These are phyloP conservation scores for Pseudotriccus pelzelni DNA, from an alignment of 2,797 vertebrate genomes.

Conservation along the genomic window DNA sequence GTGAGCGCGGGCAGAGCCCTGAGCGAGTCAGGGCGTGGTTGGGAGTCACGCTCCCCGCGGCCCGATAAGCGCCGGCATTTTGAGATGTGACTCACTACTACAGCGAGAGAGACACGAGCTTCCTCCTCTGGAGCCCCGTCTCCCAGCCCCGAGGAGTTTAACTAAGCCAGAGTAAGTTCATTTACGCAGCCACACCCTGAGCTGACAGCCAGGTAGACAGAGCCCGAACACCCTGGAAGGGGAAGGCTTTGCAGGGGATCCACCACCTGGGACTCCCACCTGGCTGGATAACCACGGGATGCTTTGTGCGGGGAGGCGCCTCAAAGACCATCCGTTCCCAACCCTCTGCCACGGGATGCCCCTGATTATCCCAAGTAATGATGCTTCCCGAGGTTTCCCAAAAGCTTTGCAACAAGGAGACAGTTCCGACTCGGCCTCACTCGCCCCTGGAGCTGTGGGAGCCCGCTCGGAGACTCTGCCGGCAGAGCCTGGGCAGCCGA, in stretches of 20 bases:
- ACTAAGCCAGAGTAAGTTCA: not conserved
- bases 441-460: not conserved
- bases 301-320: not conserved
- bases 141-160: not conserved
- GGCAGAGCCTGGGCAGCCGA: not conserved
- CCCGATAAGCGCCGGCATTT: not conserved
- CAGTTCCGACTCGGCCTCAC: not conserved
- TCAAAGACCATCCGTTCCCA: not conserved
- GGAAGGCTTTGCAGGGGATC: accelerated
- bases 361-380: not conserved
- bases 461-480: not conserved
- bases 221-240: not conserved
- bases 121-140: not conserved
- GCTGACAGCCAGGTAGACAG: not conserved
- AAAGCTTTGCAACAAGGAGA: not conserved
- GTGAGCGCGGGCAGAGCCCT: not conserved
- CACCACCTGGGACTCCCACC: not conserved
- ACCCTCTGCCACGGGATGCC: not conserved
- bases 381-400: not conserved
- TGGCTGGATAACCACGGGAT: not conserved
- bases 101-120: not conserved
- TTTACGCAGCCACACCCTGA: slow-evolving; percentile 29
- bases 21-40: not conserved
- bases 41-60: accelerated
- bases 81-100: not conserved